Base-by-base conservation (phyloP, 2,113 vertebrate genomes). In the Pampusana beccarii region DNA sequence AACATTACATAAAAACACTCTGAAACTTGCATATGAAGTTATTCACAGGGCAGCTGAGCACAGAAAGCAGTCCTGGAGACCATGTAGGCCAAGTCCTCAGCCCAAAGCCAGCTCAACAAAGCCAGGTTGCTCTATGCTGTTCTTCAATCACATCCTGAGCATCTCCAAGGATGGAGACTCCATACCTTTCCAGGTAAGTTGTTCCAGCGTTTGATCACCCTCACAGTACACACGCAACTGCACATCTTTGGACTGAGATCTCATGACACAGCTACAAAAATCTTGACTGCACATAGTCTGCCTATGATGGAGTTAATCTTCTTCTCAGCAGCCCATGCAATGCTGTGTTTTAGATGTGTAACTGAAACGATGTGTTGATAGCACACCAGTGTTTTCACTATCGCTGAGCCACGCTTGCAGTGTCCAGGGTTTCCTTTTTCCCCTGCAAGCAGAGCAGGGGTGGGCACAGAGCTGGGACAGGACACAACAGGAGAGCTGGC, bases 21-120 rank as follows among this genome's bases (percentile, higher is more conserved):
- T 26, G 33, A 50, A 70, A 62, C 17, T 23, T 24, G 56, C 24
- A 31, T 3, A 44, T 3, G 14, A 20, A 46, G 13, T 80, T 70
- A 31, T 44, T 66, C 34, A 54, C 25, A 31, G 29, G 44, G 14
- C 0, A 0, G n/a, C 0, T 56, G 33, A 58, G 36, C 7, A 14
- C 11, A 10, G 62, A 62, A 57, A 4, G 33, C 10, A 25, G 21
- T 28, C 64, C 21, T 48, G 38, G 33, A 64, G n/a, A 50, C 13
- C 12, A 44, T 11, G 25, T 5, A 57, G 26, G 6, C 40, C 21
- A 66, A 64, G 15, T 5, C 11, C 18, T 48, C 23, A 25, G 40
- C 34, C 42, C 21, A 73, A 61, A 50, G 14, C 29, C 56, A 28
- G 13, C 18, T 16, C 34, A 51, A 7, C 0, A 1, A 57, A 0